phyloP scores from a whole-genome alignment of 2,113 vertebrate genomes.

The Myrmophylax atrothorax region DNA sequence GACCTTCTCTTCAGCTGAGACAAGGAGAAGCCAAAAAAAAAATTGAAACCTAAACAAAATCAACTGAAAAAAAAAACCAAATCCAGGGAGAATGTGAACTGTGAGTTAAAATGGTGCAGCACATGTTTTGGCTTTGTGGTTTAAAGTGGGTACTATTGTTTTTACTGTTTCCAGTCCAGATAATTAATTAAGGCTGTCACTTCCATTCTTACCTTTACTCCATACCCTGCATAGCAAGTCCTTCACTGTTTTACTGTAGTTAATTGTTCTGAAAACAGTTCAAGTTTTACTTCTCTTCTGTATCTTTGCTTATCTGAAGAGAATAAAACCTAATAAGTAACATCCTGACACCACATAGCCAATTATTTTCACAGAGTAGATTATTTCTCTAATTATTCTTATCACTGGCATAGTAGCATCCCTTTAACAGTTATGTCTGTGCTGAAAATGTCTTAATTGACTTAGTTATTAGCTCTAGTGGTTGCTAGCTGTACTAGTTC shows the following conservation, averaged over 20 bases:
- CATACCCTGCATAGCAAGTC: rapidly evolving
- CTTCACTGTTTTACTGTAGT: not conserved
- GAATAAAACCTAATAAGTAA: not conserved
- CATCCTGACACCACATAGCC: not conserved
- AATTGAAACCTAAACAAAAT: no score
- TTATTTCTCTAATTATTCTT: not conserved
- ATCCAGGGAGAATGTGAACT: not conserved
- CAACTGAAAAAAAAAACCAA: not conserved
- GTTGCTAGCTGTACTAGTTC: not conserved
- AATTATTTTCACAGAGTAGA: not conserved
- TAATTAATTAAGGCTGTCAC: not conserved
- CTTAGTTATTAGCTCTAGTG: not conserved
- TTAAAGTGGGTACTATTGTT: not conserved
- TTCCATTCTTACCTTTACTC: not conserved
- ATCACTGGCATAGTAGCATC: not conserved
- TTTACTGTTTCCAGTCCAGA: not conserved
- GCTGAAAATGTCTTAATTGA: not conserved
- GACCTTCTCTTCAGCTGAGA: not conserved
- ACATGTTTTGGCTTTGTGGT: not conserved
- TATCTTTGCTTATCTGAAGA: not conserved
- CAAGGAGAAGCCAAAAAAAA: not conserved
- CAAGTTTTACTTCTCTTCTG: not conserved
- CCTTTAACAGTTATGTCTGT: not conserved
- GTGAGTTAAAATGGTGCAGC: not conserved
- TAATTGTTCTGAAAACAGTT: not conserved